A percentile compares a stretch with the other conserved stretches of the same genome.
These are phyloP conservation scores for Physocephala rufipes DNA, from an alignment of 2,888 invertebrate genomes.

Conservation along the genomic window DNA sequence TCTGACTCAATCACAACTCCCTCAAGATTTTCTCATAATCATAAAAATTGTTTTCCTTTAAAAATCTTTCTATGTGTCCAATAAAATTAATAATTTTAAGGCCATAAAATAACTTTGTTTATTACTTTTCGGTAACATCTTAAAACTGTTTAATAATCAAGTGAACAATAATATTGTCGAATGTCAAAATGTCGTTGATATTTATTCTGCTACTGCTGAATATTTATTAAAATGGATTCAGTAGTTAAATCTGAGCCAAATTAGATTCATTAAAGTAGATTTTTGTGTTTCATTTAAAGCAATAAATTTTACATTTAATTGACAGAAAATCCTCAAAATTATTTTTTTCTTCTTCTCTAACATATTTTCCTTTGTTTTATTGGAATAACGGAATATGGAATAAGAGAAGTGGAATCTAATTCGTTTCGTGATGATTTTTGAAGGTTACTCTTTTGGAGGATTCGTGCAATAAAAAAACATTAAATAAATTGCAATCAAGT, in stretches of 20 bases:
- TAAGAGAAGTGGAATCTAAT: background rate
- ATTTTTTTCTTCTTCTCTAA: too few species aligned
- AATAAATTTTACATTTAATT: conserved; percentile 26
- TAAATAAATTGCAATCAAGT: conserved; percentile 13
- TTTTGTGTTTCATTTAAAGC: background rate
- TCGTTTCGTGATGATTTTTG: background rate
- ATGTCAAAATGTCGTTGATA: conserved; percentile 11
- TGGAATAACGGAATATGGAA: too few species aligned
- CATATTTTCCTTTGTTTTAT: too few species aligned
- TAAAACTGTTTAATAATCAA: background rate
- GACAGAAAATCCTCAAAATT: background rate
- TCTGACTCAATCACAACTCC: too few species aligned
- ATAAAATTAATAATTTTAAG: too few species aligned
- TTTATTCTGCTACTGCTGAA: conserved; percentile 15
- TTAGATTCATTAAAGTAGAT: background rate
- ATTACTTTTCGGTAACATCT: conserved; percentile 15
- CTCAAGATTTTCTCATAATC: too few species aligned
- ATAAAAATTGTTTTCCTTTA: too few species aligned
- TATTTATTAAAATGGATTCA: conserved; percentile 19
- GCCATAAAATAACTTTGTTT: conserved; percentile 9
- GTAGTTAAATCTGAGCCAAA: background rate
- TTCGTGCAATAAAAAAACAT: background rate
- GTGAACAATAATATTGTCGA: conserved; percentile 15
- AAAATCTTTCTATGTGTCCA: too few species aligned
- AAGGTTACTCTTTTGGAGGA: background rate